phyloP scores from a whole-genome alignment of 2,113 vertebrate species.

The Martes martes region DNA sequence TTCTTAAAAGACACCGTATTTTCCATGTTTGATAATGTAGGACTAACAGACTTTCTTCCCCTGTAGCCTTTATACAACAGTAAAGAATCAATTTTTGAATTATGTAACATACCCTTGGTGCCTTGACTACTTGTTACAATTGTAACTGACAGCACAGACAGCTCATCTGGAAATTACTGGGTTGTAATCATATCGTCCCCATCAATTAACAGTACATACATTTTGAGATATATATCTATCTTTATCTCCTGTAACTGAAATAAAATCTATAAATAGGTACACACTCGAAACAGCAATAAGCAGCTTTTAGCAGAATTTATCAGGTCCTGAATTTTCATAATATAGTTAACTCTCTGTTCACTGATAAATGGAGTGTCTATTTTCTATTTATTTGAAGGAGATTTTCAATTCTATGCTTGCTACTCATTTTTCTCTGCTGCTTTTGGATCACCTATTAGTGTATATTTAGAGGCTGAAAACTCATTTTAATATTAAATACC shows the following conservation, averaged over 20 bases:
- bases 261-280: neutral
- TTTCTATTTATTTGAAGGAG: neutral
- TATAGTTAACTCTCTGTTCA: neutral
- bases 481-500: neutral
- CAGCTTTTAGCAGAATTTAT: neutral
- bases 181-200: constrained; percentile 25
- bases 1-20: neutral
- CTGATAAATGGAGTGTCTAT: neutral
- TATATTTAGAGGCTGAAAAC: neutral
- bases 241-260: neutral
- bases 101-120: constrained; percentile 22
- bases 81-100: constrained; percentile 16
- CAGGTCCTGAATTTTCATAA: neutral
- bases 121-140: constrained; percentile 28
- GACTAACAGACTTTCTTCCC: neutral
- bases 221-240: neutral
- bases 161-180: constrained; percentile 60
- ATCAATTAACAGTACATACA: neutral
- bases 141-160: constrained; percentile 48
- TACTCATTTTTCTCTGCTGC: neutral
- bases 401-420: neutral
- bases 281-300: constrained; percentile 13
- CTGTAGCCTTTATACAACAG: constrained; percentile 15
- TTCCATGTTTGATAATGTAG: neutral
- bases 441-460: neutral